Percentiles rank a stretch among this genome's conserved stretches.
phyloP scores from a whole-genome alignment of 2,797 vertebrate species.

The Micrastur ruficollis region DNA sequence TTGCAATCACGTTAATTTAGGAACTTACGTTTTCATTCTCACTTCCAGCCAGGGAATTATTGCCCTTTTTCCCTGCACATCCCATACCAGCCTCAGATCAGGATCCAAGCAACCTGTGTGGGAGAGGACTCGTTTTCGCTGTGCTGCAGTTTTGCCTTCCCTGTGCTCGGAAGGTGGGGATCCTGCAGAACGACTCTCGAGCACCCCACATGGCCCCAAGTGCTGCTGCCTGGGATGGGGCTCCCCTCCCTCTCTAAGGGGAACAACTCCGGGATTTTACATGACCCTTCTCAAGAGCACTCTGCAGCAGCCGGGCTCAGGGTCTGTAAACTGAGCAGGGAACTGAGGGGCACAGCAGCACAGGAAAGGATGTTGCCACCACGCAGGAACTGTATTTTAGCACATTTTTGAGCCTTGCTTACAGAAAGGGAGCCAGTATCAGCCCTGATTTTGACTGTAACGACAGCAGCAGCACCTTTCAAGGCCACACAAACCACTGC shows the following conservation, averaged over 20 bases:
- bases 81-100: background rate
- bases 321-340: background rate
- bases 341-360: background rate
- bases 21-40: background rate
- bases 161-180: rapidly evolving
- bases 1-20: background rate
- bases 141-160: background rate
- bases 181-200: background rate
- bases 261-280: background rate
- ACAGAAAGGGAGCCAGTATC: background rate
- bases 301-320: background rate
- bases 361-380: background rate
- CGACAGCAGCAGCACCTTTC: background rate
- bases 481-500: background rate
- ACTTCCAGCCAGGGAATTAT: background rate
- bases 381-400: background rate
- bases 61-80: background rate
- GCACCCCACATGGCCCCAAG: rapidly evolving
- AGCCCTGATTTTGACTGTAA: rapidly evolving
- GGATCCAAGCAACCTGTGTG: background rate
- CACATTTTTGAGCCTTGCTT: rapidly evolving
- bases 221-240: background rate
- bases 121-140: background rate
- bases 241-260: background rate
- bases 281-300: background rate